These are phyloP conservation scores for Pandemis heparana DNA, from an alignment of 2,888 invertebrate species.

Conservation along the genomic window DNA sequence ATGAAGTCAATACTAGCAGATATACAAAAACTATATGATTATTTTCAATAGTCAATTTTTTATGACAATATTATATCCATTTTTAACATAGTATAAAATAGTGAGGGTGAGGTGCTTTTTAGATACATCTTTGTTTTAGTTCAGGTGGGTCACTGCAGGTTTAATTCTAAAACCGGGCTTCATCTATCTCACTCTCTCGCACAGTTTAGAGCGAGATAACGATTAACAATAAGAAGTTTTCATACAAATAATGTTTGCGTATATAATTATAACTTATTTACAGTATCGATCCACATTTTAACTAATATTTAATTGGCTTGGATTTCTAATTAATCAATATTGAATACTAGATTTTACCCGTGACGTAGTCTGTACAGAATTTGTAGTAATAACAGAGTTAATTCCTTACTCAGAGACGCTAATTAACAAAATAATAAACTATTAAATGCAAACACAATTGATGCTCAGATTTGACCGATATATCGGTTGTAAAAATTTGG, in stretches of 20 bases:
- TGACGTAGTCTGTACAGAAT: too few species aligned
- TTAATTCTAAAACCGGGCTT: slow-evolving; percentile 35
- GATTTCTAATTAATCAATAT: not conserved
- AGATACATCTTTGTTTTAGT: slow-evolving; percentile 41
- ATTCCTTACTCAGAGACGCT: too few species aligned
- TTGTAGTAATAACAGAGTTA: too few species aligned
- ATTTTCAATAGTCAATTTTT: not conserved
- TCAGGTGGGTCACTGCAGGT: slow-evolving; percentile 53
- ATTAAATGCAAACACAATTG: too few species aligned
- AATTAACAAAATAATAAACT: too few species aligned
- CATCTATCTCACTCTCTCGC: slow-evolving; percentile 26
- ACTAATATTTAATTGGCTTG: not conserved
- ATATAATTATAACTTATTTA: not conserved
- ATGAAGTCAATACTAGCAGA: not conserved
- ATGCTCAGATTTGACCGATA: too few species aligned
- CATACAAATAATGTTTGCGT: slow-evolving; percentile 36
- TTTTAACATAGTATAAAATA: not conserved
- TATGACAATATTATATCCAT: too few species aligned
- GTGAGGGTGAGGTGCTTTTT: slow-evolving; percentile 42
- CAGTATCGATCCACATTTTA: not conserved
- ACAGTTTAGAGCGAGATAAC: slow-evolving; percentile 33
- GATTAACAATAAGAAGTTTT: slow-evolving; percentile 30
- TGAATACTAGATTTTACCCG: too few species aligned
- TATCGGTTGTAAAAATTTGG: too few species aligned
- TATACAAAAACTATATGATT: not conserved